Evolutionary conservation across 2,888 invertebrate species (phyloP).

Genomic region (Catotricha subobsoleta): DNA sequence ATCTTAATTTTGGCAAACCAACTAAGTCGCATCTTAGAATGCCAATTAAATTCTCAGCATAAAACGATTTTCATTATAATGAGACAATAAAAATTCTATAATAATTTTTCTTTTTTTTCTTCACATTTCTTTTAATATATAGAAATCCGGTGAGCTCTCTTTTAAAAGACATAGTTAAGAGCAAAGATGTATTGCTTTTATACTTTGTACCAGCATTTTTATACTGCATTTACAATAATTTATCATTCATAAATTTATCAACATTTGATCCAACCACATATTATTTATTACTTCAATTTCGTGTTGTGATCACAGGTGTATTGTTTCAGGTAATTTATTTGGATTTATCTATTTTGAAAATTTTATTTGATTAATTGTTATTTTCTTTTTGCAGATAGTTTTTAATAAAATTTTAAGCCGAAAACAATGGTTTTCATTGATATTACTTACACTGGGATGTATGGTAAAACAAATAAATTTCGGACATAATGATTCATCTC

Average conservation of each 20-base stretch:
- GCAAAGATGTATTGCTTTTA: slow-evolving; percentile 48
- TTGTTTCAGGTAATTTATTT: slow-evolving; percentile 62
- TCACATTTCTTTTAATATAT: too few species aligned
- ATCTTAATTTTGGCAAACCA: too few species aligned
- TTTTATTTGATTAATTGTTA: slow-evolving; percentile 1
- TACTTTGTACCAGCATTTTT: slow-evolving; percentile 83
- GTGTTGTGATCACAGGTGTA: slow-evolving; percentile 83
- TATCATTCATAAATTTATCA: slow-evolving; percentile 77
- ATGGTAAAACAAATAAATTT: slow-evolving; percentile 70
- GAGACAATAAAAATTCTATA: background rate
- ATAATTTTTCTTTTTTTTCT: slow-evolving; percentile 27
- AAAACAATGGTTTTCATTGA: slow-evolving; percentile 79
- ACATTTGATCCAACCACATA: slow-evolving; percentile 91
- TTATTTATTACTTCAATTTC: slow-evolving; percentile 70
- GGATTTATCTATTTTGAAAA: background rate
- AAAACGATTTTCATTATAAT: too few species aligned
- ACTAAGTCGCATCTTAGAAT: too few species aligned
- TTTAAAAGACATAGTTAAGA: slow-evolving; percentile 36
- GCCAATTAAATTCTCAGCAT: too few species aligned
- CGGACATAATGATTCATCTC: slow-evolving; percentile 18
- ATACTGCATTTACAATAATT: slow-evolving; percentile 88
- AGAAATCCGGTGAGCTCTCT: slow-evolving; percentile 41
- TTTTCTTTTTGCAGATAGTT: slow-evolving; percentile 43
- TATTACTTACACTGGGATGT: slow-evolving; percentile 72
- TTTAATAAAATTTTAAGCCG: slow-evolving; percentile 64